Conservation (phyloP, 2,797 vertebrate species). For the Paratrypauchen microcephalus region DNA sequence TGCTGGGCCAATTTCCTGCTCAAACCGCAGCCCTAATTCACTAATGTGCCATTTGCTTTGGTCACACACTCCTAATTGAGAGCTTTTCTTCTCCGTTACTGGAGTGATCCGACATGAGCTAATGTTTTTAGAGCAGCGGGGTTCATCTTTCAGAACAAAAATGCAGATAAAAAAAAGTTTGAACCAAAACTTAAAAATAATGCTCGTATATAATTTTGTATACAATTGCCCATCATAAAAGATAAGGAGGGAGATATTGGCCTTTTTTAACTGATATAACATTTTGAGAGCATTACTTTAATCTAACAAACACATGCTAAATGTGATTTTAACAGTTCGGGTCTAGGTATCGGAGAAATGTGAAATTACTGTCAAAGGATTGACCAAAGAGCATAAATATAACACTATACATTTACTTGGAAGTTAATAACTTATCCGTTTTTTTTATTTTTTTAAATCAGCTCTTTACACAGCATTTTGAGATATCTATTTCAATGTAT, state of each 20-base stretch:
- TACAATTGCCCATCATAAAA: not conserved
- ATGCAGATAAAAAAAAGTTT: constrained; percentile 15
- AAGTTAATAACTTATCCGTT: not conserved
- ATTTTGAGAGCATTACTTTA: too few species aligned
- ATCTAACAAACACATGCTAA: too few species aligned
- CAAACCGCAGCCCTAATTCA: constrained; percentile 75
- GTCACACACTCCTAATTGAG: constrained; percentile 76
- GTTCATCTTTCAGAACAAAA: constrained; percentile 43
- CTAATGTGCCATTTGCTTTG: constrained; percentile 80
- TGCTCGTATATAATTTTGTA: not conserved
- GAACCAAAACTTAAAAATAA: not conserved
- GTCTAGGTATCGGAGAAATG: not conserved
- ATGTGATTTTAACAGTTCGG: too few species aligned
- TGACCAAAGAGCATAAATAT: not conserved
- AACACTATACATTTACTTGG: not conserved
- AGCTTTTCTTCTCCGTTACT: constrained; percentile 66
- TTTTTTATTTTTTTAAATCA: too few species aligned
- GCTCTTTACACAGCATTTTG: too few species aligned
- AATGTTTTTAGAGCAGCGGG: constrained; percentile 58
- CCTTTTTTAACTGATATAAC: too few species aligned
- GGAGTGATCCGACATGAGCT: constrained; percentile 67
- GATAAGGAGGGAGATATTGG: not conserved
- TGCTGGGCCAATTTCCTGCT: constrained; percentile 71
- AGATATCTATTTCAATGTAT: too few species aligned
- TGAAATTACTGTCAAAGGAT: not conserved